These are phyloP conservation scores for Sceloporus tristichus DNA, from an alignment of 2,113 vertebrate genomes.

Conservation along the genomic window DNA sequence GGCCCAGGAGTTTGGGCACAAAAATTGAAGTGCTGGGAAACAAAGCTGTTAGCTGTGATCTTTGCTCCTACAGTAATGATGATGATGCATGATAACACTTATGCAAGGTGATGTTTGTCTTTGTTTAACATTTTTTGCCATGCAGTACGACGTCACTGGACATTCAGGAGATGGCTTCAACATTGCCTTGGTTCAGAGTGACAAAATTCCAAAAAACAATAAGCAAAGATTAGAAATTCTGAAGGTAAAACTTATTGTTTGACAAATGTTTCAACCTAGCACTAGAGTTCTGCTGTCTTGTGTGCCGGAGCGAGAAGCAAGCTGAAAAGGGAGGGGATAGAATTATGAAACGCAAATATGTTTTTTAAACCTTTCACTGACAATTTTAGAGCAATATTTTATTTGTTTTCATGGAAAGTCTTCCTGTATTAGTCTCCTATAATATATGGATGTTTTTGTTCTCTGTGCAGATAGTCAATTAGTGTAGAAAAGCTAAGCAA, in stretches of 20 bases:
- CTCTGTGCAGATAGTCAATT: neutral
- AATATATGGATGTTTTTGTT: neutral
- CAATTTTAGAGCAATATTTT: neutral
- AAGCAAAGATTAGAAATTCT: constrained; percentile 94
- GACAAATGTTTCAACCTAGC: neutral
- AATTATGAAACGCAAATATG: neutral
- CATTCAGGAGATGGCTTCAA: constrained; percentile 93
- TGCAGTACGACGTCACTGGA: constrained; percentile 91
- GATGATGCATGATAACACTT: accelerated
- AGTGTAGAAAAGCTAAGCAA: neutral
- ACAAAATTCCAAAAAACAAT: constrained; percentile 91
- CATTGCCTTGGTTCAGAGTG: constrained; percentile 84
- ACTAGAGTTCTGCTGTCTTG: neutral
- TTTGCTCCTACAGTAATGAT: neutral
- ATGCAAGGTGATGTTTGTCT: too few relatives aligned
- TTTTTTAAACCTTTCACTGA: neutral
- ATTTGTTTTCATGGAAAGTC: neutral
- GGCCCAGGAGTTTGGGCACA: too few relatives aligned
- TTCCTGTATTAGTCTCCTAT: neutral
- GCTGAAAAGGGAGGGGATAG: neutral
- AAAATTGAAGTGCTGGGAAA: neutral
- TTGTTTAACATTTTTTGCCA: constrained; percentile 61
- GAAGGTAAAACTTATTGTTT: constrained; percentile 82
- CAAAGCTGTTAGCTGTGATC: neutral
- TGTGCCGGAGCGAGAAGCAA: constrained; percentile 2